phyloP scores from a whole-genome alignment of 2,113 vertebrate genomes.

The Toxostoma redivivum region DNA sequence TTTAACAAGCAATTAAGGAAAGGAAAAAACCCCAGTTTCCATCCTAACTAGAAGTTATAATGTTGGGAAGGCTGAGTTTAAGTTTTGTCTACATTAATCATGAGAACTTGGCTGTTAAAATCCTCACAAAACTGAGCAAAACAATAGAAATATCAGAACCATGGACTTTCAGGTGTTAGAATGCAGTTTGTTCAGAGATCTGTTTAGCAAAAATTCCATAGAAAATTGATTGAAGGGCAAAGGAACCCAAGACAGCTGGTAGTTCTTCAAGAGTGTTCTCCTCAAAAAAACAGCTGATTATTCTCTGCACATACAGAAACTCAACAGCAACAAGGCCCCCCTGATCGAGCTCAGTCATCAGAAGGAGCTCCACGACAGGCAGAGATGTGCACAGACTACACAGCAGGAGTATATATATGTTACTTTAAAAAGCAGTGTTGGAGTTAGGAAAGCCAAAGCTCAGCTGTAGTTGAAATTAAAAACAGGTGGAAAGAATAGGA shows the following conservation, averaged over 20 bases:
- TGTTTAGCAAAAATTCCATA: not conserved
- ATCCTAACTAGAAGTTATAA: not conserved
- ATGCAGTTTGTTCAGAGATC: not conserved
- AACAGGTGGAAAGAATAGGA: not conserved
- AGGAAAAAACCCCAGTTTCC: not conserved
- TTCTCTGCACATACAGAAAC: not conserved
- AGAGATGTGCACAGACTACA: not conserved
- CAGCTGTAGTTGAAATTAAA: not conserved
- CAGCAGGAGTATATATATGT: not conserved
- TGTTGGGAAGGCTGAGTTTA: not conserved
- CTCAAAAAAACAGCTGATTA: not conserved
- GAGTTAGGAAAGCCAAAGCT: not conserved
- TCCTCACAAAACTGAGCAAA: not conserved
- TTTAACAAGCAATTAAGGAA: not conserved
- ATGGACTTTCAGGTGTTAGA: not conserved
- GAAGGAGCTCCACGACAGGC: not conserved
- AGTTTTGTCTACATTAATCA: not conserved
- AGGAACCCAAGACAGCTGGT: not conserved
- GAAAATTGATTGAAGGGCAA: not conserved
- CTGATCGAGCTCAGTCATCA: accelerated
- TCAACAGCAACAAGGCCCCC: not conserved
- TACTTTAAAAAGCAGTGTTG: not conserved
- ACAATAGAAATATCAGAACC: not conserved
- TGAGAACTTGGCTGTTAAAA: not conserved
- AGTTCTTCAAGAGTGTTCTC: not conserved